Conservation (phyloP, 2,888 invertebrate genomes). For the Capitulum mitella region DNA sequence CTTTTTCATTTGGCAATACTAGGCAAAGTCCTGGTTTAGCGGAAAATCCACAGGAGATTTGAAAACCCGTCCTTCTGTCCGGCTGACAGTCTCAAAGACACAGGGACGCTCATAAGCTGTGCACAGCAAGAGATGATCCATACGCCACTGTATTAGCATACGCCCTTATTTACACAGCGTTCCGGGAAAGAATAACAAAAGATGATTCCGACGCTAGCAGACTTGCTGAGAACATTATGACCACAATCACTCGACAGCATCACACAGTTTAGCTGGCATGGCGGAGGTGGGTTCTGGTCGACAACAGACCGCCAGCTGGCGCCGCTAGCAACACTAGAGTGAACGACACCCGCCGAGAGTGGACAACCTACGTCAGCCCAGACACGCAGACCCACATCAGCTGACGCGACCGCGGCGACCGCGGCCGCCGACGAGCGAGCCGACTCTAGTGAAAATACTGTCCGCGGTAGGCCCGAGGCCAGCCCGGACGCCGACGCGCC, state of each 20-base stretch:
- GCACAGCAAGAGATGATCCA: background rate
- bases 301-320: too few relatives aligned
- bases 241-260: background rate
- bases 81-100: too few relatives aligned
- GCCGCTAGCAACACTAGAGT: too few relatives aligned
- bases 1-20: too few relatives aligned
- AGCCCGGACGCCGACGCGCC: background rate
- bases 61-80: too few relatives aligned
- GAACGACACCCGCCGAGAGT: too few relatives aligned
- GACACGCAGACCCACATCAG: background rate
- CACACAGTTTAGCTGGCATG: too few relatives aligned
- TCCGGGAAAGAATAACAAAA: constrained; percentile 1
- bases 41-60: too few relatives aligned
- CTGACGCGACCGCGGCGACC: background rate
- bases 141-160: constrained; percentile 12
- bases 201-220: background rate
- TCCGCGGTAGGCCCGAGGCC: background rate
- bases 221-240: constrained; percentile 3
- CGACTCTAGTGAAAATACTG: background rate
- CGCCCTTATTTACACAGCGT: background rate
- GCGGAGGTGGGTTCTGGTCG: too few relatives aligned
- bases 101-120: too few relatives aligned
- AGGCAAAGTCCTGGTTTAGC: too few relatives aligned
- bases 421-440: background rate
- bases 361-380: background rate